Evolutionary conservation across 2,797 vertebrate species (phyloP).

Genomic region (Semotilus atromaculatus): DNA sequence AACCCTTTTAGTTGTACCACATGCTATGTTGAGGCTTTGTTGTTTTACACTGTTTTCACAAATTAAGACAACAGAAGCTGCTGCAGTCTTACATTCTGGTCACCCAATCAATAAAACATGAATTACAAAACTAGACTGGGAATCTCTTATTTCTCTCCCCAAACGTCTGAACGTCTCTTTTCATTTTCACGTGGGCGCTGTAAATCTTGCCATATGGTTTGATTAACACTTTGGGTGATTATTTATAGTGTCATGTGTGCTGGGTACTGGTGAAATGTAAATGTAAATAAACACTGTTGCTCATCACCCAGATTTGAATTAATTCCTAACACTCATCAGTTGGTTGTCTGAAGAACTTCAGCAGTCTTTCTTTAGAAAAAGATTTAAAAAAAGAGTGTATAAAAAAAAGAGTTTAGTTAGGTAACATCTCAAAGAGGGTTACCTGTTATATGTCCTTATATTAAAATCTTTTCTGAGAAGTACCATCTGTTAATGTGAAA

Average conservation of each 20-base stretch:
- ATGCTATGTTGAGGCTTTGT: neutral
- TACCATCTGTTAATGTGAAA: neutral
- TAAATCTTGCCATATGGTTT: conserved; percentile 32
- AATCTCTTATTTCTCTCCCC: neutral
- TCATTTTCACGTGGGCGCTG: neutral
- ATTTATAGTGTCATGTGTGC: neutral
- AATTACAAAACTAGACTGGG: neutral
- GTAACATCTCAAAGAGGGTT: neutral
- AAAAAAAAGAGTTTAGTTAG: neutral
- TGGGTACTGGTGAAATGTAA: neutral
- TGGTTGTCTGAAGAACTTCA: neutral
- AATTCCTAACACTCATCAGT: neutral
- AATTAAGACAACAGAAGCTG: neutral
- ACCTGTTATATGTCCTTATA: neutral
- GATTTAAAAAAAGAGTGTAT: too few relatives aligned
- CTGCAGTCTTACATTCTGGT: neutral
- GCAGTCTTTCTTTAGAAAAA: neutral
- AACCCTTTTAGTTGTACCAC: neutral
- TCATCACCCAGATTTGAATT: neutral
- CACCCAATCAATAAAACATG: neutral
- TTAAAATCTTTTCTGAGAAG: neutral
- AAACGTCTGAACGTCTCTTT: neutral
- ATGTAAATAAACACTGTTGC: neutral
- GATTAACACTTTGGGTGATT: conserved; percentile 18
- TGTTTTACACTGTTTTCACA: neutral